Evolutionary conservation across 2,888 invertebrate species (phyloP).

Genomic region (Cynaeus angustus): DNA sequence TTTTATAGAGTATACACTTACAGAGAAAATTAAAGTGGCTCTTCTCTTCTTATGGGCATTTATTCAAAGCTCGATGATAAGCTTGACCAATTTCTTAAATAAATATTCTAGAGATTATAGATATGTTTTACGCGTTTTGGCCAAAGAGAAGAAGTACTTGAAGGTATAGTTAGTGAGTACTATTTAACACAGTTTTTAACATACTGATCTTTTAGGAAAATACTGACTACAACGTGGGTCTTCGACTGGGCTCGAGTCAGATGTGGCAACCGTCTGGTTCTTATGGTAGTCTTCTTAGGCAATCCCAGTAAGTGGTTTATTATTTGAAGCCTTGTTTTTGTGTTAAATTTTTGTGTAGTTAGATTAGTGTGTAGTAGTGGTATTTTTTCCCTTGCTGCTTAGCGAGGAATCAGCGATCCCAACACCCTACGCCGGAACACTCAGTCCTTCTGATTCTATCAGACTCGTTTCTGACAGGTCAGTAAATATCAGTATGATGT

Average conservation of each 20-base stretch:
- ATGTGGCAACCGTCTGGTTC: constrained; percentile 76
- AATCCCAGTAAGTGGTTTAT: constrained; percentile 64
- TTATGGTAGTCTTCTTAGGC: constrained; percentile 65
- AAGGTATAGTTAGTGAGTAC: constrained; percentile 81
- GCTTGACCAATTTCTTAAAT: constrained; percentile 88
- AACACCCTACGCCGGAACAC: constrained; percentile 64
- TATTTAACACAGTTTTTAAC: too few species aligned
- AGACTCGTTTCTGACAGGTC: constrained; percentile 66
- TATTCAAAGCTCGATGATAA: constrained; percentile 85
- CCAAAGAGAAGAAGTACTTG: constrained; percentile 89
- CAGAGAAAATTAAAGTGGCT: constrained; percentile 74
- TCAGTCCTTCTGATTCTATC: constrained; percentile 68
- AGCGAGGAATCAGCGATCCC: constrained; percentile 63
- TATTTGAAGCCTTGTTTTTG: constrained; percentile 35
- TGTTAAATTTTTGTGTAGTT: constrained; percentile 52
- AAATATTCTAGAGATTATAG: constrained; percentile 94
- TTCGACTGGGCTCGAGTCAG: constrained; percentile 78
- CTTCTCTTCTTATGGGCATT: constrained; percentile 80
- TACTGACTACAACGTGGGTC: constrained; percentile 80
- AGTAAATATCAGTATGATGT: constrained; percentile 54
- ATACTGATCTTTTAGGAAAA: constrained; percentile 80
- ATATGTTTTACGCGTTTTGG: constrained; percentile 92
- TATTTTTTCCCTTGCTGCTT: constrained; percentile 57
- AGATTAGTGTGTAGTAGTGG: constrained; percentile 59
- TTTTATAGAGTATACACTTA: constrained; percentile 67